Conservation (phyloP, 2,888 invertebrate genomes). For the Flexamia atlantica region DNA sequence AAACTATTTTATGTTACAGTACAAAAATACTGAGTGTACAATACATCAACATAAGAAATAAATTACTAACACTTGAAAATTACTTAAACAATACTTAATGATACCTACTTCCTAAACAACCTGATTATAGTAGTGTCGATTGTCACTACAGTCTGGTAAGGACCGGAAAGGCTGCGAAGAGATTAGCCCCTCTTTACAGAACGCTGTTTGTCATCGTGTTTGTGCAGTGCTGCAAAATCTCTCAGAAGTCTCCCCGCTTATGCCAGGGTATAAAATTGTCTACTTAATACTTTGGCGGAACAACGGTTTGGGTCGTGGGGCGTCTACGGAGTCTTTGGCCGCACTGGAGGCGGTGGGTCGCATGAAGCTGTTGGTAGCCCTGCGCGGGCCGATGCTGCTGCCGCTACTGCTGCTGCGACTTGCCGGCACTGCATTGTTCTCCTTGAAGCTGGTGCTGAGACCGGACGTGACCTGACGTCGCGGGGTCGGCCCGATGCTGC, state of each 20-base stretch:
- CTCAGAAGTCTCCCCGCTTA: no score
- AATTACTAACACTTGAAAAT: slow-evolving; percentile 27
- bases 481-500: slow-evolving; percentile 76
- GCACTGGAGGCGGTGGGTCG: slow-evolving; percentile 91
- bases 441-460: slow-evolving; percentile 76
- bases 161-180: no score
- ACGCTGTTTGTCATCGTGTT: no score
- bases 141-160: no score
- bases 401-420: slow-evolving; percentile 76
- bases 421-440: slow-evolving; percentile 76
- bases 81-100: slow-evolving; percentile 8
- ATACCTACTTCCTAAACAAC: slow-evolving; percentile 41
- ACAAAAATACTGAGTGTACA: neutral
- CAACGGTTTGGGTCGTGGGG: slow-evolving; percentile 62
- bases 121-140: slow-evolving; percentile 33
- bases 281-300: slow-evolving; percentile 63
- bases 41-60: slow-evolving; percentile 2
- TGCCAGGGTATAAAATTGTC: neutral
- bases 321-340: slow-evolving; percentile 79
- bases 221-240: no score
- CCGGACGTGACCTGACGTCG: slow-evolving; percentile 68
- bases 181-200: no score
- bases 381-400: slow-evolving; percentile 74
- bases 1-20: neutral
- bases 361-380: slow-evolving; percentile 84